Conservation (phyloP, 2,888 invertebrate species). For the Glyphotaelius pellucidus region DNA sequence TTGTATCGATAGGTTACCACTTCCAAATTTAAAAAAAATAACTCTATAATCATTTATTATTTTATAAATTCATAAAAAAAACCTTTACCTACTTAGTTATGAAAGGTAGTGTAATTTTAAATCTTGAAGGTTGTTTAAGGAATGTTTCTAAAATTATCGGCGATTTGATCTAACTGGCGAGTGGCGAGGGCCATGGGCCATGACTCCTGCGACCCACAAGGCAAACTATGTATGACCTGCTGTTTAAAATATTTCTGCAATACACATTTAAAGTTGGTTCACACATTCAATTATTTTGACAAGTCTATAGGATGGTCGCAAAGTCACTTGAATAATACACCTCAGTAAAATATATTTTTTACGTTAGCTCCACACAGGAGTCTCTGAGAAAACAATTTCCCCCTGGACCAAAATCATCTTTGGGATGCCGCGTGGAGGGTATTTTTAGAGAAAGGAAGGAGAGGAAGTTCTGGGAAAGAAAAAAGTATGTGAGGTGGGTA, state of each 20-base stretch:
- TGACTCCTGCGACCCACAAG: neutral
- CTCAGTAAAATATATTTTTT: too few species aligned
- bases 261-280: neutral
- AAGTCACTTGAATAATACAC: neutral
- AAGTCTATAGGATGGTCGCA: neutral
- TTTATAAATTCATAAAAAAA: neutral
- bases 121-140: neutral
- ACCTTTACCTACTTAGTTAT: neutral
- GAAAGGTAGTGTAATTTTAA: neutral
- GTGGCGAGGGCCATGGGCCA: neutral
- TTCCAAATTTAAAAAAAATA: too few species aligned
- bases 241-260: neutral
- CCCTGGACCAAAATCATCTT: too few species aligned
- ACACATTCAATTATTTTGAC: constrained; percentile 2
- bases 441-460: too few species aligned
- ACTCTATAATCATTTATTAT: too few species aligned
- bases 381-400: too few species aligned
- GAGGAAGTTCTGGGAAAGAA: too few species aligned
- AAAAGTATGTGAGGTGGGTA: too few species aligned
- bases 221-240: neutral
- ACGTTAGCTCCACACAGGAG: too few species aligned
- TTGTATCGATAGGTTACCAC: too few species aligned
- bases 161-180: neutral
- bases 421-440: too few species aligned
- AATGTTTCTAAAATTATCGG: neutral